Conservation (phyloP, 2,113 vertebrate species). For the Chionomys nivalis region DNA sequence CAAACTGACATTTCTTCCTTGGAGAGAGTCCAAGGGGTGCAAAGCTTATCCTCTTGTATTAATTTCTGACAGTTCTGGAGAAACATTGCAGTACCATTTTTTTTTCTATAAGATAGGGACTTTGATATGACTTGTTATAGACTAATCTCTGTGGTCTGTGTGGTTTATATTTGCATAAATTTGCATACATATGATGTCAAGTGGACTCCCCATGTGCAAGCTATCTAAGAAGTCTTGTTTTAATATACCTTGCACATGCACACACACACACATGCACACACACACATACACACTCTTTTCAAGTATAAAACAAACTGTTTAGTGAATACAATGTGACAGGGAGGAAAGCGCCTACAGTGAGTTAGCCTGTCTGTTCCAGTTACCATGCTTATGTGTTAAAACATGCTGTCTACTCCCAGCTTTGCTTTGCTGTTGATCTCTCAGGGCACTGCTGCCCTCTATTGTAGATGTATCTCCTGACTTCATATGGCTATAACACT, state of each 20-base stretch:
- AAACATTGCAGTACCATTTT: not conserved
- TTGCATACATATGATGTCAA: not conserved
- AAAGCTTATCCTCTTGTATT: not conserved
- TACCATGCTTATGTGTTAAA: not conserved
- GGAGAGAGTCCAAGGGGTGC: not conserved
- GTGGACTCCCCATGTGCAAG: not conserved
- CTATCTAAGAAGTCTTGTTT: not conserved
- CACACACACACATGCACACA: not conserved
- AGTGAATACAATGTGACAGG: not conserved
- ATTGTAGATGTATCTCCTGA: not conserved
- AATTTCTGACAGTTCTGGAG: not conserved
- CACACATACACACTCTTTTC: not conserved
- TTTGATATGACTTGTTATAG: slow-evolving; percentile 26
- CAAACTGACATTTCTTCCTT: not conserved
- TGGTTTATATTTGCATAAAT: not conserved
- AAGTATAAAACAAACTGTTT: not conserved
- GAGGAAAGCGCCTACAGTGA: not conserved
- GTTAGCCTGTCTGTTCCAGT: too few species aligned
- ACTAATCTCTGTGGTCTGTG: not conserved
- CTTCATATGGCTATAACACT: not conserved
- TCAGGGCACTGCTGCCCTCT: too few species aligned
- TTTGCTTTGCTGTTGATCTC: not conserved
- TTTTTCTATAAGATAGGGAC: not conserved
- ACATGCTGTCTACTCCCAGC: not conserved
- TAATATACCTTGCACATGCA: not conserved